A percentile compares a stretch with the other conserved stretches of the same genome.
Evolutionary conservation across 2,113 vertebrate species (phyloP).

Genomic region (Rhynchomys soricoides): DNA sequence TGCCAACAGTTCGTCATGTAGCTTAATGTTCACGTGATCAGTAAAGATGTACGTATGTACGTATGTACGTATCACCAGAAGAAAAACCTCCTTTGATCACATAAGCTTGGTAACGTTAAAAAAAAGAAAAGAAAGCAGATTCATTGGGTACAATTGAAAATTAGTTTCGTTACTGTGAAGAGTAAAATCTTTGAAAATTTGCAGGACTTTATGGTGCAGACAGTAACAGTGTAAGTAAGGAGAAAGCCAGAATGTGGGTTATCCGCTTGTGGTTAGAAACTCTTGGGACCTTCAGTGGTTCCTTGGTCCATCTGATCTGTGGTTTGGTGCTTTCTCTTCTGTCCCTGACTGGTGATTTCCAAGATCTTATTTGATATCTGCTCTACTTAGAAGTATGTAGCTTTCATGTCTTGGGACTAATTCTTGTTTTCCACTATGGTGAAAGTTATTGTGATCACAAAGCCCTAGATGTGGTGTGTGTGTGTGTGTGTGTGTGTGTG

Average conservation of each 20-base stretch:
- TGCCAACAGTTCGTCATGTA: constrained; percentile 45
- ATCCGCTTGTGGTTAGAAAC: not conserved
- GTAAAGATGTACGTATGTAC: not conserved
- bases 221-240: not conserved
- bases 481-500: not conserved
- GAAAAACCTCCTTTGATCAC: constrained; percentile 35
- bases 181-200: constrained; percentile 65
- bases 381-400: not conserved
- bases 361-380: not conserved
- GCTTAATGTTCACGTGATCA: constrained; percentile 43
- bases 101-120: constrained; percentile 46
- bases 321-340: not conserved
- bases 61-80: constrained; percentile 15
- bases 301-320: not conserved
- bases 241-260: constrained; percentile 22
- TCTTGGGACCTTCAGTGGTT: not conserved
- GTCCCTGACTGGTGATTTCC: not conserved
- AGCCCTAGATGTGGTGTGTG: not conserved
- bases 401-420: not conserved
- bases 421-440: not conserved
- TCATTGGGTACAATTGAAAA: constrained; percentile 43
- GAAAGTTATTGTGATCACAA: not conserved
- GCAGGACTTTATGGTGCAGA: not conserved
- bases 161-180: constrained; percentile 48
- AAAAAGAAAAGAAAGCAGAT: not conserved